Conservation (phyloP, 2,888 invertebrate species). For the Chymomyza caudatula region DNA sequence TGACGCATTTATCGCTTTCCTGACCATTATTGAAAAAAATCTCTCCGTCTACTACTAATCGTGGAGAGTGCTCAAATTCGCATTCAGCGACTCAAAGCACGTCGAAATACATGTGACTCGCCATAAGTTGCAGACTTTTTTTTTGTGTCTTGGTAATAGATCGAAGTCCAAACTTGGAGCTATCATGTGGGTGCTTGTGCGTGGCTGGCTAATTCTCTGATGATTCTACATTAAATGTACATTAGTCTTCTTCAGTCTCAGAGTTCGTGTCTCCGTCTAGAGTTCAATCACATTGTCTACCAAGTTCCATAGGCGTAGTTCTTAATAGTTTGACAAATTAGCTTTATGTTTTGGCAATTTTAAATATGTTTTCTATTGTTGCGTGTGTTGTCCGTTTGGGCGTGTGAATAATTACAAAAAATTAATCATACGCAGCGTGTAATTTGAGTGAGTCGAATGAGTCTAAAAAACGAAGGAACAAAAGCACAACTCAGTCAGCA, state of each 20-base stretch:
- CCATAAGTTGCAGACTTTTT: too few relatives aligned
- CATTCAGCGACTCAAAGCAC: too few relatives aligned
- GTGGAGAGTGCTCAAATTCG: too few relatives aligned
- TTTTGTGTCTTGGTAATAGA: too few relatives aligned
- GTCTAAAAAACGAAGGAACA: too few relatives aligned
- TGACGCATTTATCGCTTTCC: too few relatives aligned
- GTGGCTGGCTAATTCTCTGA: not conserved
- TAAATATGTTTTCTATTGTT: not conserved
- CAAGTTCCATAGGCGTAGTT: conserved; percentile 2
- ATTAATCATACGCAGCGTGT: not conserved
- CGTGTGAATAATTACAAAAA: not conserved
- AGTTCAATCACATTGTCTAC: not conserved
- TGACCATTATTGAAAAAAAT: too few relatives aligned
- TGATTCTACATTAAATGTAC: not conserved
- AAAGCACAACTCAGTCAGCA: not conserved
- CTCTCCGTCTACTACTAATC: too few relatives aligned
- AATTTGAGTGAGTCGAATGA: not conserved
- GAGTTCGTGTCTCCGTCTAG: not conserved
- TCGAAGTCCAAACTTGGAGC: not conserved
- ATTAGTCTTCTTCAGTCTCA: not conserved
- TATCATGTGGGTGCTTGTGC: not conserved
- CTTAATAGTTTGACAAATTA: conserved; percentile 28
- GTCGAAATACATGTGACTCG: too few relatives aligned
- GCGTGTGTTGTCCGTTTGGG: not conserved
- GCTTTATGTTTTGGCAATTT: conserved; percentile 2